Evolutionary conservation across 2,888 invertebrate species (phyloP), one percentile per base, ranked within the genome.

Genomic region (Pandemis cinnamomeana): DNA sequence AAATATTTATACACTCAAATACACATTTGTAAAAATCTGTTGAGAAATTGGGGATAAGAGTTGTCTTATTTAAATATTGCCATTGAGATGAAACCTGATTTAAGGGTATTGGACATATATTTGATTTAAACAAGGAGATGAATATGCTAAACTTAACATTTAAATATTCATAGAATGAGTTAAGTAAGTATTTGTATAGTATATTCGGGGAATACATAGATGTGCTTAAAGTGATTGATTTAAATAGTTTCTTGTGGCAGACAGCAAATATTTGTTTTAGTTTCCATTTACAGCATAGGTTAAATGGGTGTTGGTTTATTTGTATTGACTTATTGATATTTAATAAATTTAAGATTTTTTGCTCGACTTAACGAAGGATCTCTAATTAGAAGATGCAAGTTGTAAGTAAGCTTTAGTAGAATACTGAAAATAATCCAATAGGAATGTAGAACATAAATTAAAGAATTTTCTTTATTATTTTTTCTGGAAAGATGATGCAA

Each of bases 151-250:
- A n/a, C 53, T 58, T 58, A 7, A 58, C 5, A 58, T 7, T 27
- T 27, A 27, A 10, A 58, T 41, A 55, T 53, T 41, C 20, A 3
- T 63, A 36, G 51, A 71, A 55, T 71, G 63, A 44, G 64, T 48
- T 66, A 66, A 48, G 64, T n/a, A 64, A 71, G 6, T 66, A 71
- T 66, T 58, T 66, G 46, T n/a, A 20, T 41, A 48, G 46, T 58
- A 10, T n/a, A 48, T 42, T 7, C 5, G 53, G 5, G 11, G 15
- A 53, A 11, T 11, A 55, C 7, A 55, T 3, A 55, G 20, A 8
- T 20, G 20, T 55, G 55, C 7, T 8, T 2, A 15, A 55, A 3
- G 20, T 55, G 55, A 55, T 55, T 55, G 55, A 55, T 55, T 55
- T 55, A 20, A 20, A 55, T 5, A 20, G 20, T 55, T 55, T 55